Evolutionary conservation across 2,797 vertebrate genomes (phyloP), one percentile per base, ranked within the genome.

Genomic region (Ctenochaetus hawaiiensis): DNA sequence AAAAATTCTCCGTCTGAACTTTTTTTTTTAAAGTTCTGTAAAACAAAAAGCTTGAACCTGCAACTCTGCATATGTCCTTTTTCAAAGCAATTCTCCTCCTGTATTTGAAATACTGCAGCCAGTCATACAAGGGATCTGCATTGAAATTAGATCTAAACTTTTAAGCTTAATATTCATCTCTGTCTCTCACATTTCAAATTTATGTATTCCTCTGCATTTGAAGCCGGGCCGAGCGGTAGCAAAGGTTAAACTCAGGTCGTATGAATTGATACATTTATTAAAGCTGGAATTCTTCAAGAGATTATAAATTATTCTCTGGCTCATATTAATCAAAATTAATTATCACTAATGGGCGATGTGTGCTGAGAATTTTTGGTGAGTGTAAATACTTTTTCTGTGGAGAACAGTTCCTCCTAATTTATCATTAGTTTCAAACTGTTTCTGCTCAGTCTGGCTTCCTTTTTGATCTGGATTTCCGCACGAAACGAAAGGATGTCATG

Each of bases 241-340:
- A 89, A 86, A 93, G 90, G 92, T 94, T 87, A 89, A 91, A 84
- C 60, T 67, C 45, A 22, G 83, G 91, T 90, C 80, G 59, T 49
- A 43, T 69, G 68, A 89, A 87, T 62, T 82, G 77, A 89, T 88
- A 82, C 79, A 85, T 91, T 87, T 90, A 91, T 89, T 86, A 91
- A 26, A 86, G 71, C 54, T 58, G 56, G 22, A 65, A 72, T 69
- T 85, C 71, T 51, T 67, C 63, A n/a, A 75, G 77, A 1, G 34
- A 71, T 61, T 53, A 83, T 82, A 67, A 90, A 86, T 92, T 89
- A 93, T 89, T 92, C 88, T 80, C 45, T 26, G 5, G 65, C 69
- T 67, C 72, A 20, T 71, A 76, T 81, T 87, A 75, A 87, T 88
- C 76, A 56, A 65, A 79, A 88, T 84, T 78, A 87, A 91, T 81